Conservation (phyloP, 2,888 invertebrate genomes). For the Trissonchulus latispiculum region DNA sequence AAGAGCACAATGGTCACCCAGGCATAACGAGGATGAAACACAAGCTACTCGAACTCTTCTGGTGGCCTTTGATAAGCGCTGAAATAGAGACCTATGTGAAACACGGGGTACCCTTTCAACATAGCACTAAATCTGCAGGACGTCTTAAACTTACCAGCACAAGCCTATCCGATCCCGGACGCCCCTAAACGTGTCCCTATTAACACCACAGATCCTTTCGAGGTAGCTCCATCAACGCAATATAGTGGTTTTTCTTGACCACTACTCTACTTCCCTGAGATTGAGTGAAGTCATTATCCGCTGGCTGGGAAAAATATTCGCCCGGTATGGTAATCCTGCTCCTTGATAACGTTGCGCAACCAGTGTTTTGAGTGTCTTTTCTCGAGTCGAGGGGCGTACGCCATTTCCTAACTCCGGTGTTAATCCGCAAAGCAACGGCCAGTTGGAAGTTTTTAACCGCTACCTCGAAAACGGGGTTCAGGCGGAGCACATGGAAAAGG, state of each 20-base stretch:
- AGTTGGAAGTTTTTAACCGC: not conserved
- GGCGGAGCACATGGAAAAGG: not conserved
- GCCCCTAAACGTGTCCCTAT: not conserved
- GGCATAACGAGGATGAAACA: not conserved
- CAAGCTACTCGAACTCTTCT: not conserved
- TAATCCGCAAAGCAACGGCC: not conserved
- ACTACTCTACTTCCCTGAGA: not conserved
- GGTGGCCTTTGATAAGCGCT: not conserved
- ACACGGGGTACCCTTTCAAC: not conserved
- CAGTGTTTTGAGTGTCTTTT: not conserved
- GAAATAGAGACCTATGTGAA: not conserved
- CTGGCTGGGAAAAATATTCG: not conserved
- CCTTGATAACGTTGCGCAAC: not conserved
- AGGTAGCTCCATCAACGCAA: not conserved
- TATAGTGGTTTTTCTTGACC: not conserved
- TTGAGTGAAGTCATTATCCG: too few relatives aligned
- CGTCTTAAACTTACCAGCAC: too few relatives aligned
- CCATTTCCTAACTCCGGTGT: not conserved
- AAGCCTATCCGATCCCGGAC: too few relatives aligned
- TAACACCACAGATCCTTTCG: not conserved
- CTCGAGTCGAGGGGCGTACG: not conserved
- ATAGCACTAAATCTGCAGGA: not conserved
- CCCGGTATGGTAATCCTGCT: not conserved
- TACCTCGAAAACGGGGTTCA: not conserved
- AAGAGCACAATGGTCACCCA: not conserved